Evolutionary conservation across 2,797 vertebrate genomes (phyloP).

Genomic region (Anolis apletophallus): DNA sequence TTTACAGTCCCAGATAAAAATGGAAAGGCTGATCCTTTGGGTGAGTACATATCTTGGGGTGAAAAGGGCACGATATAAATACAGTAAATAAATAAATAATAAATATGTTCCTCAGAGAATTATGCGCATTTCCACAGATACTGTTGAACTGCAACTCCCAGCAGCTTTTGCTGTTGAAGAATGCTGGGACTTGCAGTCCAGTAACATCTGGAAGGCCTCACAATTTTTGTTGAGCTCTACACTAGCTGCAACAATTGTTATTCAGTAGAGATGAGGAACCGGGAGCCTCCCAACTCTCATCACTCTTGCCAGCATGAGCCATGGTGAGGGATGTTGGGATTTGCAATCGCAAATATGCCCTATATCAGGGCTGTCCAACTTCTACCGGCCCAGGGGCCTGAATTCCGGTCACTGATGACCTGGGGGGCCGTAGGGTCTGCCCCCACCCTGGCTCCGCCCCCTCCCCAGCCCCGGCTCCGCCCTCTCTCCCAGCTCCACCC

Average conservation of each 20-base stretch:
- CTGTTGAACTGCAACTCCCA: background rate
- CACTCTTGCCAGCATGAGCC: background rate
- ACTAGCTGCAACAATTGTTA: background rate
- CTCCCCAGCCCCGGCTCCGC: too few relatives aligned
- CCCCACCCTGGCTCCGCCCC: too few relatives aligned
- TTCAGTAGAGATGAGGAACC: background rate
- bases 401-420: too few relatives aligned
- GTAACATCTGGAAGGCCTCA: background rate
- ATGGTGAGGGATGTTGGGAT: background rate
- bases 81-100: too few relatives aligned
- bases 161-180: background rate
- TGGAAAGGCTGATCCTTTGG: constrained; percentile 95
- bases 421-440: too few relatives aligned
- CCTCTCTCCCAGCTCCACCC: too few relatives aligned
- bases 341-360: background rate
- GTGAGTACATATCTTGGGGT: constrained; percentile 79
- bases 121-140: background rate
- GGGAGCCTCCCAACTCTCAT: background rate
- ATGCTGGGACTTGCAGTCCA: background rate
- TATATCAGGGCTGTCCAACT: too few relatives aligned
- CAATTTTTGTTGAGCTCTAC: too few relatives aligned
- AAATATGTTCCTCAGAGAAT: background rate
- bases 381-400: too few relatives aligned
- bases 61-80: too few relatives aligned
- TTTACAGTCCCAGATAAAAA: constrained; percentile 97